Evolutionary conservation across 2,797 vertebrate species (phyloP).

Genomic region (Taeniopygia guttata): DNA sequence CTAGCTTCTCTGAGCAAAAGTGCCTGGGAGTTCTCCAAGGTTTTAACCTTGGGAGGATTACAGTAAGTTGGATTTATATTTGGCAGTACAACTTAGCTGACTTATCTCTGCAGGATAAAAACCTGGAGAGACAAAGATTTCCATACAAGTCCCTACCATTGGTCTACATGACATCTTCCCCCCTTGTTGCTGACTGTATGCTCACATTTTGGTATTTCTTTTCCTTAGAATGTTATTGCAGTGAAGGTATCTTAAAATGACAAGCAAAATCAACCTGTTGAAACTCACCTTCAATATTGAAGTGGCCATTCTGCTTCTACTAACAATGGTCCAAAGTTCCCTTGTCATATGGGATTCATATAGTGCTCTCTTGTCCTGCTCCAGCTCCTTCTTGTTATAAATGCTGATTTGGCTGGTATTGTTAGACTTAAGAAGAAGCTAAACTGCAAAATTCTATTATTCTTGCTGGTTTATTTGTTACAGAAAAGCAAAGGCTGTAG

Average conservation of each 20-base stretch:
- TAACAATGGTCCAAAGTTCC: not conserved
- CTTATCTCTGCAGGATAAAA: not conserved
- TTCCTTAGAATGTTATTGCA: not conserved
- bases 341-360: accelerated
- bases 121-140: not conserved
- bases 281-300: not conserved
- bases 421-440: not conserved
- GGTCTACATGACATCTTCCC: accelerated
- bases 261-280: not conserved
- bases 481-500: not conserved
- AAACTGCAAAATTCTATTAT: not conserved
- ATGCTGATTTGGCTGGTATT: not conserved
- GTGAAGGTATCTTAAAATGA: not conserved
- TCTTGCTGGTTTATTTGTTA: not conserved
- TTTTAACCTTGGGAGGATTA: not conserved
- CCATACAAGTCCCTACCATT: not conserved
- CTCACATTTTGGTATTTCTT: not conserved
- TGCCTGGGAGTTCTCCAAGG: not conserved
- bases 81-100: not conserved
- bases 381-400: not conserved
- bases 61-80: constrained; percentile 39
- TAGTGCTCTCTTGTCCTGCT: not conserved
- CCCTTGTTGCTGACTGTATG: not conserved
- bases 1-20: not conserved
- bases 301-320: not conserved